Base-by-base conservation (phyloP, 2,113 vertebrate species). In the Sardina pilchardus region DNA sequence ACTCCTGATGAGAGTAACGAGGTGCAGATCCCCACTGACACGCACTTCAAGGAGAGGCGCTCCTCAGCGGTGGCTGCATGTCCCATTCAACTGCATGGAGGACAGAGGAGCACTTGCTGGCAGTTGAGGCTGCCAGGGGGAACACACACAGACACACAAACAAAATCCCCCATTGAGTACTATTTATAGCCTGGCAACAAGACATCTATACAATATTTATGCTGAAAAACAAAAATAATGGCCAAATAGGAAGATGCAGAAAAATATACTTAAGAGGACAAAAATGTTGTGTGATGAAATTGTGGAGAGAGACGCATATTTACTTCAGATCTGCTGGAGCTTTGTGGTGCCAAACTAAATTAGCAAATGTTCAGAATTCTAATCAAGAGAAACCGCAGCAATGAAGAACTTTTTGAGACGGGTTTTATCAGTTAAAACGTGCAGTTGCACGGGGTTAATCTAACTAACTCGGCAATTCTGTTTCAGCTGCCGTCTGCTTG, bases 1-100 rank as follows among this genome's bases (percentile, higher is more conserved):
- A 81, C 71, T 89, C 85, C 45, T 88, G 88, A 89, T 82, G 88
- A 86, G 84, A 87, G 85, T 91, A 91, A 91, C 88, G 86, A 92
- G 87, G 87, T 88, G 86, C 83, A 87, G 86, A 86, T 86, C 86
- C 30, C 83, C 81, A 63, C 30, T 24, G 67, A 86, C 90, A 88
- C 56, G 75, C 75, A 83, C 83, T 44, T 86, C 47, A 50, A 71
- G 81, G 85, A 21, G 42, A 85, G 63, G 47, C 36, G 67, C 81
- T 83, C 47, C 56, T 71, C 63, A 71, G 26, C n/a, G 0, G 8
- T 34, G 30, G 63, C 63, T 44, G n/a, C n/a, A n/a, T n/a, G 30
- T 83, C 59, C 83, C 44, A 82, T 48, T 48, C 59, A 47, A 71
- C 10, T 50, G 43, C 30, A 19, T 34, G 34, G 21, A 67, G 81